These are phyloP conservation scores for Enteromius mattozi DNA, from an alignment of 2,797 vertebrate genomes.

Conservation along the genomic window DNA sequence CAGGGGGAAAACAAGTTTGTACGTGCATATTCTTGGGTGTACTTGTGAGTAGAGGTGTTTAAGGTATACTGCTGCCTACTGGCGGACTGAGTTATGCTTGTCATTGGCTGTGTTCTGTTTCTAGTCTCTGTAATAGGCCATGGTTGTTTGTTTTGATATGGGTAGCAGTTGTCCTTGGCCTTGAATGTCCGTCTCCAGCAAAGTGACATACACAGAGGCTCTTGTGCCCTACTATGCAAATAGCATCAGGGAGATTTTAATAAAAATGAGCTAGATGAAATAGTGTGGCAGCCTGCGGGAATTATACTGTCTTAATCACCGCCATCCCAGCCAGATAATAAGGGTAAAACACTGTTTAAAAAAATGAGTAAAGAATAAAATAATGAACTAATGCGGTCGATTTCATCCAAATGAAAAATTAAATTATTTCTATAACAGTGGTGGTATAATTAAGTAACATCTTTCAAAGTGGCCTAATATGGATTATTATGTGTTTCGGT, in stretches of 20 bases:
- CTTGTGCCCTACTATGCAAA: constrained; percentile 29
- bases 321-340: constrained; percentile 72
- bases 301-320: constrained; percentile 71
- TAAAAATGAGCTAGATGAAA: constrained; percentile 50
- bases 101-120: background rate
- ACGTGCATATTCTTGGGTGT: background rate
- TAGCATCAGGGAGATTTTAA: constrained; percentile 43
- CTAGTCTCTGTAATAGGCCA: constrained; percentile 29
- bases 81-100: background rate
- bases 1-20: too few relatives aligned
- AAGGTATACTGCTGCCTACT: background rate
- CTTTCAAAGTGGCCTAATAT: constrained; percentile 26
- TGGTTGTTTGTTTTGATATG: constrained; percentile 1
- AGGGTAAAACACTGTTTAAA: constrained; percentile 50
- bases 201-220: constrained; percentile 23
- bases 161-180: constrained; percentile 16
- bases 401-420: constrained; percentile 71
- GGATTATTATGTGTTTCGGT: background rate
- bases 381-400: constrained; percentile 75
- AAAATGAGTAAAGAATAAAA: constrained; percentile 72
- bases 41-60: background rate
- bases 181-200: background rate
- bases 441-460: constrained; percentile 33
- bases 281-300: constrained; percentile 30
- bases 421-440: constrained; percentile 73